phyloP scores from a whole-genome alignment of 2,797 vertebrate species.

The Lepus townsendii region DNA sequence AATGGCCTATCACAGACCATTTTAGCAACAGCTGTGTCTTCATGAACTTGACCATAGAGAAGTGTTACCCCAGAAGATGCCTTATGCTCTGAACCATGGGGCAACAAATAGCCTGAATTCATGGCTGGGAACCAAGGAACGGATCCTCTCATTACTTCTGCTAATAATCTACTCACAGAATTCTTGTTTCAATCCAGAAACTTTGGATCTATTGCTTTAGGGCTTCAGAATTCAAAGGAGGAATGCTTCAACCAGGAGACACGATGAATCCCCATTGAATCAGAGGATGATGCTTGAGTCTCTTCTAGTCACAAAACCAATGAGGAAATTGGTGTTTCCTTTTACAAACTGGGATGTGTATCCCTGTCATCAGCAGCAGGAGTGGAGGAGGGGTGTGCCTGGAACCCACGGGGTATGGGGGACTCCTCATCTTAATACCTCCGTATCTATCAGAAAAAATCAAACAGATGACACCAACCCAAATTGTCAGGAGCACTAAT shows the following conservation, averaged over 20 bases:
- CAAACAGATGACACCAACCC: not conserved
- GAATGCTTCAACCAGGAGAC: not conserved
- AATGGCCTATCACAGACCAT: not conserved
- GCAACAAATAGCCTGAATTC: not conserved
- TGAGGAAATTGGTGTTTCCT: not conserved
- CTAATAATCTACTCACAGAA: not conserved
- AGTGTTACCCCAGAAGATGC: not conserved
- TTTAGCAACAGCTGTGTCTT: not conserved
- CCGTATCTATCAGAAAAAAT: not conserved
- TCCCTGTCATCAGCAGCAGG: not conserved
- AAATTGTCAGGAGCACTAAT: not conserved
- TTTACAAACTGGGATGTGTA: not conserved
- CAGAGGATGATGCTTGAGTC: not conserved
- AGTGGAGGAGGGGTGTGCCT: not conserved
- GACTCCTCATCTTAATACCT: not conserved
- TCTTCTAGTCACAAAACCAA: not conserved
- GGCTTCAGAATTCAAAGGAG: not conserved
- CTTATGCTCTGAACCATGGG: not conserved
- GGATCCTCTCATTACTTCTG: not conserved
- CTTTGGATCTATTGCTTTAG: not conserved
- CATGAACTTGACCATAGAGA: not conserved
- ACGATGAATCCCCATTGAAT: not conserved
- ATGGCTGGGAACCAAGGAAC: not conserved
- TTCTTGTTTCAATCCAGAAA: not conserved
- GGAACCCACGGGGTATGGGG: not conserved